Percentiles rank a stretch among this genome's conserved stretches.
Conservation (phyloP, 1,140 invertebrate species). For the Polypedilum vanderplanki region DNA sequence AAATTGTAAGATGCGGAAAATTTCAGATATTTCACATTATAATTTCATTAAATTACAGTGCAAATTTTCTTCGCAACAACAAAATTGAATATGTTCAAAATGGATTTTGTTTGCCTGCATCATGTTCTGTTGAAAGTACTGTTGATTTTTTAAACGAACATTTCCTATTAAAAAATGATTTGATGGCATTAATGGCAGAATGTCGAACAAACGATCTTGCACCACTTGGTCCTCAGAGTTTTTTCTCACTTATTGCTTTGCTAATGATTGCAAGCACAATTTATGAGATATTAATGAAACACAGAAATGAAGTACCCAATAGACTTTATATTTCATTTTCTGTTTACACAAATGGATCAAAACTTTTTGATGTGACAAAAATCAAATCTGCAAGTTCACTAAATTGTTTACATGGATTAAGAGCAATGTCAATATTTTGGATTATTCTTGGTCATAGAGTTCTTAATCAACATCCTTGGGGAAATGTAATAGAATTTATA, state of each 20-base stretch:
- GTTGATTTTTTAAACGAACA: background rate
- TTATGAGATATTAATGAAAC: slow-evolving; percentile 23
- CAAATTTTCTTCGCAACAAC: no score
- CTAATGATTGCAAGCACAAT: background rate
- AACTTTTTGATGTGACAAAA: slow-evolving; percentile 24
- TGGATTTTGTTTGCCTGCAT: background rate
- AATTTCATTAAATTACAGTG: no score
- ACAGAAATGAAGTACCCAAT: background rate
- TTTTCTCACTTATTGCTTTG: background rate
- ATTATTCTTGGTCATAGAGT: slow-evolving; percentile 29
- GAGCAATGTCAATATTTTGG: slow-evolving; percentile 28
- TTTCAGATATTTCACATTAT: no score
- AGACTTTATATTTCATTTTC: slow-evolving; percentile 21
- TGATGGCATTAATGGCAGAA: background rate
- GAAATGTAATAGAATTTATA: background rate
- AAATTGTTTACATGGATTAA: slow-evolving; percentile 27
- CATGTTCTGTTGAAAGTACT: background rate
- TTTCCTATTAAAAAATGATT: background rate
- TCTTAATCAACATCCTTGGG: background rate
- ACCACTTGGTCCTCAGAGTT: background rate
- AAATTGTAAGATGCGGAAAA: no score
- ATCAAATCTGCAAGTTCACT: background rate
- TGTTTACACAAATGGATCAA: slow-evolving; percentile 22
- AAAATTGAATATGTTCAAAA: background rate
- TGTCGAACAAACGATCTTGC: background rate